Conservation (phyloP, 2,797 vertebrate genomes). For the Danio jaintianensis region DNA sequence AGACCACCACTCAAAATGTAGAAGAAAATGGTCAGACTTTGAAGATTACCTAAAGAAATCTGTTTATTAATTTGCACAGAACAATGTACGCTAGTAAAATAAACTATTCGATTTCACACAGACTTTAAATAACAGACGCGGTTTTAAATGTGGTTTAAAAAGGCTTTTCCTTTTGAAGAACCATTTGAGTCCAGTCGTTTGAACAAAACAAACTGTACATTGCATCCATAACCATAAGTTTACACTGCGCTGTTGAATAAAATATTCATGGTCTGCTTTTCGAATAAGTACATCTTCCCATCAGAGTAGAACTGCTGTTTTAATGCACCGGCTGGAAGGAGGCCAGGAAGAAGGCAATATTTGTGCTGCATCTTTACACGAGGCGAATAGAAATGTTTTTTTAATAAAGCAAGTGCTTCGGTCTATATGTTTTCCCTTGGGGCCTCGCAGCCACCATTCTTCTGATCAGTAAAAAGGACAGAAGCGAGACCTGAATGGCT, state of each 20-base stretch:
- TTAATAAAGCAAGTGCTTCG: constrained; percentile 20
- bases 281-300: constrained; percentile 27
- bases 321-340: constrained; percentile 33
- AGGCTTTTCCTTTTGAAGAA: background rate
- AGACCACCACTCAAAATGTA: no score
- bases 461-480: background rate
- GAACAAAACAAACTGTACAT: background rate
- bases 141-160: constrained; percentile 10
- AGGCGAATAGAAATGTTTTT: constrained; percentile 10
- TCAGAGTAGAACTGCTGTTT: constrained; percentile 28
- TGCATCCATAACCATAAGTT: background rate
- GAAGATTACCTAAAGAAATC: no score
- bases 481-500: background rate
- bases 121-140: background rate
- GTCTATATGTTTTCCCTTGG: constrained; percentile 3
- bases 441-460: background rate
- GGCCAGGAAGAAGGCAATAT: constrained; percentile 23
- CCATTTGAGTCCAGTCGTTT: background rate
- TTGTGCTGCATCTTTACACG: constrained; percentile 14
- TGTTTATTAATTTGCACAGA: background rate
- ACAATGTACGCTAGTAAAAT: no score
- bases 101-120: no score
- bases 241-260: constrained; percentile 19
- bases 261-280: constrained; percentile 42
- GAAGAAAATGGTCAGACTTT: no score